A percentile compares a stretch with the other conserved stretches of the same genome.
Evolutionary conservation across 2,113 vertebrate genomes (phyloP).

Genomic region (Engraulis encrasicolus): DNA sequence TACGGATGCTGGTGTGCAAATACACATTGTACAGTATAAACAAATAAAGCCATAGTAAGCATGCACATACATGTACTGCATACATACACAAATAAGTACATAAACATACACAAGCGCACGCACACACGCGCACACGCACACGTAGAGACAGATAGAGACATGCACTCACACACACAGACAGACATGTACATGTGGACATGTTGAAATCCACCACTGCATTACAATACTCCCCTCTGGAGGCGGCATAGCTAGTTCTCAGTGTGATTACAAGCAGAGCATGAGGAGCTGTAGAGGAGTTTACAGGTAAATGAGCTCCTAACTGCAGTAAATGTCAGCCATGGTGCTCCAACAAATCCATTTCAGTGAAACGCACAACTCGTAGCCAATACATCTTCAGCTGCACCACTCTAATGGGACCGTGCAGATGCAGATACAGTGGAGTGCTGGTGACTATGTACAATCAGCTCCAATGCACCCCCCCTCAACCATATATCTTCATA

Average conservation of each 20-base stretch:
- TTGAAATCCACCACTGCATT: not conserved
- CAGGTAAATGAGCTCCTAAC: not conserved
- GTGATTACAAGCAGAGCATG: not conserved
- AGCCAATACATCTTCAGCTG: not conserved
- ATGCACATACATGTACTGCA: no score
- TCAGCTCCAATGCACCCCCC: no score
- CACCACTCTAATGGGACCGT: not conserved
- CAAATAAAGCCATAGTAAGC: no score
- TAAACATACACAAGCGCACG: not conserved
- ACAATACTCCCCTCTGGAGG: not conserved
- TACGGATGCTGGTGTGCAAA: no score
- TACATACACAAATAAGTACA: no score
- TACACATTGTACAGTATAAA: no score
- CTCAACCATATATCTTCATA: no score
- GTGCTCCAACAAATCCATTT: not conserved
- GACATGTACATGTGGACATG: not conserved
- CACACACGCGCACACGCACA: constrained; percentile 32
- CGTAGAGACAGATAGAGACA: not conserved
- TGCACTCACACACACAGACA: constrained; percentile 1
- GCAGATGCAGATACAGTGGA: no score
- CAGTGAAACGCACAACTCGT: not conserved
- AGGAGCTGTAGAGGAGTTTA: not conserved
- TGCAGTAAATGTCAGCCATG: not conserved
- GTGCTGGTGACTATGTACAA: not conserved
- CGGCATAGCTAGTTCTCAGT: not conserved